Evolutionary conservation across 1,140 invertebrate species (phyloP).

Genomic region (Pectinophora gossypiella): DNA sequence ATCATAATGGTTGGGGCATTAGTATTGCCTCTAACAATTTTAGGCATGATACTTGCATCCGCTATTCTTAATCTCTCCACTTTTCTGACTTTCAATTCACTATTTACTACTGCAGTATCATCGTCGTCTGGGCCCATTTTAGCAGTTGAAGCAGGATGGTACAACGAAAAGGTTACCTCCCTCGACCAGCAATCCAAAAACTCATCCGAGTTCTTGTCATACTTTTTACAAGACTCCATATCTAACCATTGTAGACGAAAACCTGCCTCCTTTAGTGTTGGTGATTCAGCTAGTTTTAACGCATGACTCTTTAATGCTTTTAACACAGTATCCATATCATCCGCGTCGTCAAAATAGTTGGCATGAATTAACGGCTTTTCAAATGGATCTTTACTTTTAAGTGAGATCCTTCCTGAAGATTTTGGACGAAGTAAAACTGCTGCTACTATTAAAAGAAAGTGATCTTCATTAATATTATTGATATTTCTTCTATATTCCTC

Average conservation of each 20-base stretch:
- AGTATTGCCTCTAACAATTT: constrained; percentile 80
- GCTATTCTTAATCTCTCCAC: constrained; percentile 77
- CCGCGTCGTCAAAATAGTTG: constrained; percentile 76
- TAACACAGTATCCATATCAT: constrained; percentile 72
- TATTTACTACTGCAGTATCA: constrained; percentile 77
- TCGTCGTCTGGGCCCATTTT: constrained; percentile 79
- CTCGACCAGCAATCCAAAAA: constrained; percentile 68
- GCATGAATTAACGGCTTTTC: constrained; percentile 79
- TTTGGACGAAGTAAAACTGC: constrained; percentile 70
- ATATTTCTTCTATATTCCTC: constrained; percentile 5
- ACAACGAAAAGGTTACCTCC: constrained; percentile 64
- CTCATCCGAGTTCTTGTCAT: constrained; percentile 49
- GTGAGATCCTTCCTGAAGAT: constrained; percentile 74
- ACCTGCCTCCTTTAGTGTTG: constrained; percentile 48
- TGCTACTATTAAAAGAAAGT: constrained; percentile 20
- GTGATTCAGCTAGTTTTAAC: constrained; percentile 63
- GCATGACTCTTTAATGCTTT: constrained; percentile 69
- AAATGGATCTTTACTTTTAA: constrained; percentile 74
- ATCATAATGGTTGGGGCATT: constrained; percentile 83
- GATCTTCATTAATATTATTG: constrained; percentile 24
- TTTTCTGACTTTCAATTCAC: constrained; percentile 77
- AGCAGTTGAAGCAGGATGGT: constrained; percentile 78
- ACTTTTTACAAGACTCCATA: constrained; percentile 40
- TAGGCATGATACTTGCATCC: constrained; percentile 84
- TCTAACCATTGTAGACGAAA: constrained; percentile 43